Percentiles rank a stretch among this genome's conserved stretches.
Evolutionary conservation across 2,888 invertebrate genomes (phyloP).

Genomic region (Kryphioiulus occultus): DNA sequence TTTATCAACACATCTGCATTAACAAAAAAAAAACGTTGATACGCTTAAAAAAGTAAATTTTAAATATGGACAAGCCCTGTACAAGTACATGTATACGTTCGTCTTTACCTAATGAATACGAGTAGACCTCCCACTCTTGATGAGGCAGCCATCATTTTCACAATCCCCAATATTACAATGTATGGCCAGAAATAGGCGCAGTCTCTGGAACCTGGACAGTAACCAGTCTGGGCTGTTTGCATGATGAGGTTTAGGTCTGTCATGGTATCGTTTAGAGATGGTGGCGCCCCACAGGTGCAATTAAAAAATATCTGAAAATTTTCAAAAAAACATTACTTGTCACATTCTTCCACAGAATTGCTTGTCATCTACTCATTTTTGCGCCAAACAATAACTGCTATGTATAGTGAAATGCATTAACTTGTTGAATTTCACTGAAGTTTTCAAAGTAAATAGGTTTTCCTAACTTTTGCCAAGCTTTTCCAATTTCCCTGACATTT

Average conservation of each 20-base stretch:
- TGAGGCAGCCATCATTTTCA: slow-evolving; percentile 71
- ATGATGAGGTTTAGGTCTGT: background rate
- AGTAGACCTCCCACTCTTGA: slow-evolving; percentile 73
- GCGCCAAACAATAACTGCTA: too few species aligned
- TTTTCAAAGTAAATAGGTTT: too few species aligned
- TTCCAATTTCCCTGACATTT: too few species aligned
- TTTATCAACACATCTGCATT: background rate
- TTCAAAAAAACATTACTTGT: background rate
- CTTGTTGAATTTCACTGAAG: too few species aligned
- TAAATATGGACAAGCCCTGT: too few species aligned
- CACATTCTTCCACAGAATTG: too few species aligned
- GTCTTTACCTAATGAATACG: slow-evolving; percentile 61
- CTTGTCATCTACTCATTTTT: too few species aligned
- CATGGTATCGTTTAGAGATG: background rate
- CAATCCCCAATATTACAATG: slow-evolving; percentile 61
- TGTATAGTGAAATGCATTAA: too few species aligned
- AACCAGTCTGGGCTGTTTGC: slow-evolving; percentile 57
- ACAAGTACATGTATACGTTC: background rate
- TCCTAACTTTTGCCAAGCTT: too few species aligned
- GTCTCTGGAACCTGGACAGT: slow-evolving; percentile 66
- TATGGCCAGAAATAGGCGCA: slow-evolving; percentile 61
- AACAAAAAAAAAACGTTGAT: background rate
- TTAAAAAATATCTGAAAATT: slow-evolving; percentile 45
- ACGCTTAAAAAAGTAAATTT: background rate
- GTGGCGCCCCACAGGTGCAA: slow-evolving; percentile 22